A percentile compares a stretch with the other conserved stretches of the same genome.
Evolutionary conservation across 37 sponge, comb jelly and placozoan genomes (phyloP).

Genomic region (Ianthella basta): DNA sequence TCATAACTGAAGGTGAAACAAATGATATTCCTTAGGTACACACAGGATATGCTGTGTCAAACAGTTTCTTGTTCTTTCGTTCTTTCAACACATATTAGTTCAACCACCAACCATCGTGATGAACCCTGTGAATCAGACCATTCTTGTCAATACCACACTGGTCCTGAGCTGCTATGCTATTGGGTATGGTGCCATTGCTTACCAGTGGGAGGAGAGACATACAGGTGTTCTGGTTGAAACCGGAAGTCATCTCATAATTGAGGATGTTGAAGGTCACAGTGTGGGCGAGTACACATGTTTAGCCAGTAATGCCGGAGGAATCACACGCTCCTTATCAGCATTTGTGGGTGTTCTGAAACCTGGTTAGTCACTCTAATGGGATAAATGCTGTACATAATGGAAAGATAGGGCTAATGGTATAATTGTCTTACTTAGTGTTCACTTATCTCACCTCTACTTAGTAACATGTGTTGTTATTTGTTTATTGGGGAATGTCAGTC

Average conservation of each 20-base stretch:
- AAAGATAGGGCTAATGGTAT: neutral
- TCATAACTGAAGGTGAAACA: conserved; percentile 8
- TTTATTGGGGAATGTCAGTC: too few relatives aligned
- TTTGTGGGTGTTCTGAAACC: conserved; percentile 12
- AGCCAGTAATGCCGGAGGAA: conserved; percentile 13
- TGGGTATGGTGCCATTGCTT: conserved; percentile 6
- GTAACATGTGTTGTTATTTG: too few relatives aligned
- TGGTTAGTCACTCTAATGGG: neutral
- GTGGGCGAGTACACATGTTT: conserved; percentile 26
- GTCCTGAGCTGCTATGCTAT: conserved; percentile 1
- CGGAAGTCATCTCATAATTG: neutral
- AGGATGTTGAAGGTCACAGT: neutral
- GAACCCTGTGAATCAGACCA: conserved; percentile 10
- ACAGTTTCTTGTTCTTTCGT: neutral
- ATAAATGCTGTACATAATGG: neutral
- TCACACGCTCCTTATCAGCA: neutral
- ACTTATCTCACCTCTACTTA: too few relatives aligned
- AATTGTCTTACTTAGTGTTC: too few relatives aligned
- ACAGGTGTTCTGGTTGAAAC: neutral
- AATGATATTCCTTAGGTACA: neutral
- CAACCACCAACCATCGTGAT: conserved; percentile 2
- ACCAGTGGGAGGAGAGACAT: conserved; percentile 10
- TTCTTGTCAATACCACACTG: conserved; percentile 4
- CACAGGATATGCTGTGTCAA: neutral
- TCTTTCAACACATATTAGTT: neutral